These are phyloP conservation scores for Petrocephalus sullivani DNA, from an alignment of 2,797 vertebrate genomes.

Conservation along the genomic window DNA sequence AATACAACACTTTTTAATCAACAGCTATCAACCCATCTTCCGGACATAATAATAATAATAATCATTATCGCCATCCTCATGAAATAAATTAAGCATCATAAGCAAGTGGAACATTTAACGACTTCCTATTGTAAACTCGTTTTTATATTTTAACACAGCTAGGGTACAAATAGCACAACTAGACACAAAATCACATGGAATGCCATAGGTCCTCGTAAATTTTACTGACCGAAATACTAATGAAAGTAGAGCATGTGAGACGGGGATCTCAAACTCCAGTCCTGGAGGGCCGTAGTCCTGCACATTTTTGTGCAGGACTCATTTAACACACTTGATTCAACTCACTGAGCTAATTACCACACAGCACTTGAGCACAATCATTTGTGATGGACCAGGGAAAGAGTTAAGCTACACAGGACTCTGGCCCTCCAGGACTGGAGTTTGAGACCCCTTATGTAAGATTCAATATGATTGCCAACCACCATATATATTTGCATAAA, in stretches of 20 bases:
- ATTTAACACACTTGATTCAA: too few relatives aligned
- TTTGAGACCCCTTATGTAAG: not conserved
- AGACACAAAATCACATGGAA: not conserved
- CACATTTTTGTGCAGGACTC: too few relatives aligned
- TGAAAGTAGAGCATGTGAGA: not conserved
- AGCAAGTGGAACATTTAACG: not conserved
- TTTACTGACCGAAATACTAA: not conserved
- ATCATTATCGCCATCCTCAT: not conserved
- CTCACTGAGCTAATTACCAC: too few relatives aligned
- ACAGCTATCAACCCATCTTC: not conserved
- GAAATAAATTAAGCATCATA: not conserved
- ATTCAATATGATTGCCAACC: conserved; percentile 64
- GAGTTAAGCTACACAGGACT: too few relatives aligned
- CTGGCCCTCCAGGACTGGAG: too few relatives aligned
- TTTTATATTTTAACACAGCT: not conserved
- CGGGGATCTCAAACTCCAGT: too few relatives aligned
- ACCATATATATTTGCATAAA: conserved; percentile 72
- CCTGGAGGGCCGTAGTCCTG: too few relatives aligned
- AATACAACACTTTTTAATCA: not conserved
- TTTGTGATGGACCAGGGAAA: too few relatives aligned
- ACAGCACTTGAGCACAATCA: too few relatives aligned
- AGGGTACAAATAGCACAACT: not conserved
- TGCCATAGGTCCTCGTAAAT: not conserved
- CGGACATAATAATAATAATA: not conserved
- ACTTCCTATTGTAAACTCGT: not conserved